Evolutionary conservation across 2,113 vertebrate species (phyloP).

Genomic region (Neolamprologus ventralis): DNA sequence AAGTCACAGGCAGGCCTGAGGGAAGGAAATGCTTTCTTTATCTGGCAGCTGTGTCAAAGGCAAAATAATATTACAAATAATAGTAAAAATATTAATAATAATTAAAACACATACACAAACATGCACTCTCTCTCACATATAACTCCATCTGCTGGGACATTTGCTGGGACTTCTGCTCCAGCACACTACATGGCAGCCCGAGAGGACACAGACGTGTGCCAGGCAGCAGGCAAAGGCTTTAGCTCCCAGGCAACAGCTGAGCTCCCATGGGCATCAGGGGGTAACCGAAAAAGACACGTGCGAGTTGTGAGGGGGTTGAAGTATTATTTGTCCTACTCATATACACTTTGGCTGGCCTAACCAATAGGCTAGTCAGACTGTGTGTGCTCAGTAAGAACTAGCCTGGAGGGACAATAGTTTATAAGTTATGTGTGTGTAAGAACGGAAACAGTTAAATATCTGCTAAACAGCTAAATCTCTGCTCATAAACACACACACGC

Average conservation of each 20-base stretch:
- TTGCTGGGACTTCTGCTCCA: slow-evolving; percentile 29
- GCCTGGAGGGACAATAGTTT: slow-evolving; percentile 17
- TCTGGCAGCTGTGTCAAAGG: slow-evolving; percentile 6
- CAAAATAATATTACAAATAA: neutral
- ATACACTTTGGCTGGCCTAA: slow-evolving; percentile 15
- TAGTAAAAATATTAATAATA: neutral
- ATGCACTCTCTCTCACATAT: neutral
- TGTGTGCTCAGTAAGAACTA: neutral
- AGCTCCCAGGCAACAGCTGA: slow-evolving; percentile 64
- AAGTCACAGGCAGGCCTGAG: neutral
- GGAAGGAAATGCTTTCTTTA: neutral
- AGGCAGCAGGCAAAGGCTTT: slow-evolving; percentile 29
- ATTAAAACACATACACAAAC: neutral
- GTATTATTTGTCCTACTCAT: slow-evolving; percentile 40
- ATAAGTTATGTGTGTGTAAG: neutral
- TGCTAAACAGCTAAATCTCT: neutral
- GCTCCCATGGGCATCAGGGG: slow-evolving; percentile 44
- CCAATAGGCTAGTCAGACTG: slow-evolving; percentile 38
- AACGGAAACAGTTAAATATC: neutral
- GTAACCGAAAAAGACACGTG: neutral
- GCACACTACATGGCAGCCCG: slow-evolving; percentile 6
- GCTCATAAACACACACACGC: rapidly evolving
- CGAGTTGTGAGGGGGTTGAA: neutral
- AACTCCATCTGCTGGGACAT: slow-evolving; percentile 50
- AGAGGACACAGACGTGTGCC: slow-evolving; percentile 24